phyloP scores from a whole-genome alignment of 2,797 vertebrate genomes.

The Sebastes goodei region DNA sequence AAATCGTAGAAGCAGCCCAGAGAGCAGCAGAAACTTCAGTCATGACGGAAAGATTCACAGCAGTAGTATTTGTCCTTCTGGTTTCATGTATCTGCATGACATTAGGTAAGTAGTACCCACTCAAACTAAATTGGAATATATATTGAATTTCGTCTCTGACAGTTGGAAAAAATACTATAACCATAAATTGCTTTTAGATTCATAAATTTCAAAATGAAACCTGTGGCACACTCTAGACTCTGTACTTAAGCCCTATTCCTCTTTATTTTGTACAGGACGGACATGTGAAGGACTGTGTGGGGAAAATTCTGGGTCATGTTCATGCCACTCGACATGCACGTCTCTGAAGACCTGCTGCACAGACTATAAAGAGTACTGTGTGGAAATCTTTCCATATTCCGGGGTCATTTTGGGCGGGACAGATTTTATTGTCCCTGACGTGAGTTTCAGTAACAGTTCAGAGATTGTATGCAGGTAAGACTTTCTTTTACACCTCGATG shows the following conservation, averaged over 20 bases:
- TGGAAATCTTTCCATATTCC: constrained; percentile 85
- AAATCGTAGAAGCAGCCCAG: neutral
- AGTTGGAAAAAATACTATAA: neutral
- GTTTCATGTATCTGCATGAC: constrained; percentile 37
- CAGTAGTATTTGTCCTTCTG: constrained; percentile 46
- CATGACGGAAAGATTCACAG: constrained; percentile 44
- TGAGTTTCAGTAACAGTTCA: constrained; percentile 51
- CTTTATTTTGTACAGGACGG: constrained; percentile 72
- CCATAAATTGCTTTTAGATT: neutral
- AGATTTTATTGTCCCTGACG: constrained; percentile 82
- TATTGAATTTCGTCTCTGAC: neutral
- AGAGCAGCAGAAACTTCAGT: neutral
- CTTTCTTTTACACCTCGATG: neutral
- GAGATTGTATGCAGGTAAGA: constrained; percentile 87
- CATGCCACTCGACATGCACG: constrained; percentile 88
- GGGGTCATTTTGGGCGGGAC: constrained; percentile 91
- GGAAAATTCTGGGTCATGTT: constrained; percentile 73
- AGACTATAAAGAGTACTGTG: constrained; percentile 85
- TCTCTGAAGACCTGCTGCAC: constrained; percentile 86
- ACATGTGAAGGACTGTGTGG: constrained; percentile 86
- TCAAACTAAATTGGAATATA: neutral
- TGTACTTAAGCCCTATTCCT: neutral
- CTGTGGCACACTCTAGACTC: neutral
- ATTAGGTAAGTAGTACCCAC: constrained; percentile 56
- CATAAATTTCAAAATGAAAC: neutral